Percentiles rank a stretch among this genome's conserved stretches.
Conservation (phyloP, 2,888 invertebrate species). For the Sceliomorpha sp. region DNA sequence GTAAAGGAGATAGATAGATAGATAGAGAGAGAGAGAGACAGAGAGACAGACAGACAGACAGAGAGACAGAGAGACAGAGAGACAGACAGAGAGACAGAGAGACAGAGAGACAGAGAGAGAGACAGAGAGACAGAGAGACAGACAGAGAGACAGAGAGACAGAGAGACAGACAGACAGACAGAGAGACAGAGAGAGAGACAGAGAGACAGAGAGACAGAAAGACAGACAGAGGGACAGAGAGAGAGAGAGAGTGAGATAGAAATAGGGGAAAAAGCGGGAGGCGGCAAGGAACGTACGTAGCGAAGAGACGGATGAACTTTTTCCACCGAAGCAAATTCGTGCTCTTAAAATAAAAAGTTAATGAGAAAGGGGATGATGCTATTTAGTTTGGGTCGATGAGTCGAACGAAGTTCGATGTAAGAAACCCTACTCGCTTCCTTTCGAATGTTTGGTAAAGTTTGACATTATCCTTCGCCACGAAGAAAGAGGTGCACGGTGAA, state of each 20-base stretch:
- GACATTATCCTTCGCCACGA: constrained; percentile 38
- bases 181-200: too few relatives aligned
- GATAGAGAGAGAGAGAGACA: too few relatives aligned
- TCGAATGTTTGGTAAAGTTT: constrained; percentile 35
- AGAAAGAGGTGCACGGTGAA: too few relatives aligned
- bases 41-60: too few relatives aligned
- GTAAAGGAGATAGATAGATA: too few relatives aligned
- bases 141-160: too few relatives aligned
- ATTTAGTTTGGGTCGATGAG: constrained; percentile 65
- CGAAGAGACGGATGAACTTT: constrained; percentile 63
- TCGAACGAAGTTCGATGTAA: constrained; percentile 63
- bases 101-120: too few relatives aligned
- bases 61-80: too few relatives aligned
- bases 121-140: too few relatives aligned
- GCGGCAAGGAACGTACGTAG: constrained; percentile 38
- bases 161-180: too few relatives aligned
- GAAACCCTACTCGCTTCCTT: constrained; percentile 48
- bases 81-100: too few relatives aligned
- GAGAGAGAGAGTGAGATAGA: constrained; percentile 37
- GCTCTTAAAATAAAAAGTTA: constrained; percentile 78
- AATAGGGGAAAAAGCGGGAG: constrained; percentile 32
- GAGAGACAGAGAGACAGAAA: too few relatives aligned
- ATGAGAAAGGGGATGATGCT: constrained; percentile 76
- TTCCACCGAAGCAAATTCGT: constrained; percentile 70
- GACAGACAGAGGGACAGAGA: constrained; percentile 55